Base-by-base conservation (phyloP, 30 jellyfish, hydroid and myxozoan genomes). In the Aurelia sp. region DNA sequence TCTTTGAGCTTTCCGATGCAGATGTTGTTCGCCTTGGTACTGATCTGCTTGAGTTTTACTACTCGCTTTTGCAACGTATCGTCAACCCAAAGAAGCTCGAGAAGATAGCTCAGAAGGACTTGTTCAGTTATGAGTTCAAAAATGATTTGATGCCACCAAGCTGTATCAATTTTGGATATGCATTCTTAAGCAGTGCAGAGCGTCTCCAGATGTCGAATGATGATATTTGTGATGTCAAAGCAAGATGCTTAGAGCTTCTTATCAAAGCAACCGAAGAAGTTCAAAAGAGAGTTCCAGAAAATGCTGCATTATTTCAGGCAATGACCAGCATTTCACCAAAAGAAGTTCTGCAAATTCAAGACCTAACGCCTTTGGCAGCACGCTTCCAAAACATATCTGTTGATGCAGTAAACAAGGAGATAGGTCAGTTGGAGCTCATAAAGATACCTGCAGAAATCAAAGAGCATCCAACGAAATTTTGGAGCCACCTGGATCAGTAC, bases 141-240 rank as follows among this genome's bases (percentile, higher is more conserved):
- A 76, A 76, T 5, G 78, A 76, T 52, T 33, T 76, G 73, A 76
- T 76, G 88, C 88, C 88, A 15, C 62, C 40, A 21, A 76, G 88
- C 68, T 76, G 88, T 77, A 61, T 76, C 57, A 51, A 76, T 41
- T 57, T 76, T 35, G 76, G 88, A 47, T 74, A 74, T 52, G 72
- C 88, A 76, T 76, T 76, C 24, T 48, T 31, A 38, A 76, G 88
- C 76, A 76, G 88, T 76, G 88, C 76, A 76, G 88, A 76, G 68
- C 67, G 88, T 21, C 30, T 76, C 35, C 17, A 76, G 35, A 24
- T 76, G 53, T 51, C 75, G 35, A 52, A 55, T 19, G 88, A 76
- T 21, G 72, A 74, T 38, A 41, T 51, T 8, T 16, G 15, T 20
- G 79, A 76, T 8, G 57, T 76, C 21, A 76, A 76, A 76, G 77